Conservation (phyloP, 30 jellyfish, hydroid and myxozoan species). For the Pelagia noctiluca region DNA sequence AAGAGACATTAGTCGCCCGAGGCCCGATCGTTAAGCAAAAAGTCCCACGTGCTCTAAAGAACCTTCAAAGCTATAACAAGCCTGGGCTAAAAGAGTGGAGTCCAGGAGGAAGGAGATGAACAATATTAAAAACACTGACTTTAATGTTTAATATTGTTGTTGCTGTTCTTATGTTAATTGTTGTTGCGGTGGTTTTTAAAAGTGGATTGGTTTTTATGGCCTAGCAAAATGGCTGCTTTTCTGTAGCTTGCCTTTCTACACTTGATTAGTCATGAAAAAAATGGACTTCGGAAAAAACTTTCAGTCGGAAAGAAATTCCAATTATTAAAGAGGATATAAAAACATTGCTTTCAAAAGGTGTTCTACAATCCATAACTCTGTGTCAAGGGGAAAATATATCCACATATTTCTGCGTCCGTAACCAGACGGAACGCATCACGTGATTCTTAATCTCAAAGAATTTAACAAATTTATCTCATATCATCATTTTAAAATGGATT, state of each 20-base stretch:
- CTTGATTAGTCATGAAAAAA: background rate
- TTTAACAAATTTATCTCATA: background rate
- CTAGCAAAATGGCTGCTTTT: too few species aligned
- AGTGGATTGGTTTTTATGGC: background rate
- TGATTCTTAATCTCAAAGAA: conserved; percentile 6
- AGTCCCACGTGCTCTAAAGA: too few species aligned
- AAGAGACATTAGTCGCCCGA: too few species aligned
- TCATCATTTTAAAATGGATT: conserved; percentile 36
- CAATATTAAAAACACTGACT: too few species aligned
- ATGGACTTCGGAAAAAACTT: background rate
- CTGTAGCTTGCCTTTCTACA: too few species aligned
- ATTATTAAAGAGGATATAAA: background rate
- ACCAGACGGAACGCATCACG: background rate
- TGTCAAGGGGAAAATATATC: background rate
- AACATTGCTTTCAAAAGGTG: background rate
- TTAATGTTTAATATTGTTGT: too few species aligned
- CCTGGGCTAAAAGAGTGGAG: too few species aligned
- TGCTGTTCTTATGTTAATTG: too few species aligned
- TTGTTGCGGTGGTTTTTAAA: background rate
- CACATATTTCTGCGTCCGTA: background rate
- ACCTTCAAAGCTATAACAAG: too few species aligned
- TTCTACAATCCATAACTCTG: background rate
- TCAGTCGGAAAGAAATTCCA: background rate
- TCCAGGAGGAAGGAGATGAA: too few species aligned
- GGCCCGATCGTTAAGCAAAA: too few species aligned